Conservation (phyloP, 2,888 invertebrate genomes). For the Macrosiphum euphorbiae region DNA sequence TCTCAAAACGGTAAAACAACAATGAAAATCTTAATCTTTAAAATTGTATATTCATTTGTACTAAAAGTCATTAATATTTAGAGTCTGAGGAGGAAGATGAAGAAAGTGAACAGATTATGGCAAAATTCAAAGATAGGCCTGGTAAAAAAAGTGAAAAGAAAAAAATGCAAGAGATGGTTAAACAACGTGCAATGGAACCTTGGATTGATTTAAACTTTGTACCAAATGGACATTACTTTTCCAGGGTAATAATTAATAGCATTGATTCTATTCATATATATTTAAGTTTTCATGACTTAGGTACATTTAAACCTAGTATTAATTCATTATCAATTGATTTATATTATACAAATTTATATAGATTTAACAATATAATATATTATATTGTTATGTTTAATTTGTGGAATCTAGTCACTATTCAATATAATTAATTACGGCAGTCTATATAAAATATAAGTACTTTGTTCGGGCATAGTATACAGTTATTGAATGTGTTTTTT, state of each 20-base stretch:
- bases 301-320: no score
- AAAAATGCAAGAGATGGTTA: conserved; percentile 62
- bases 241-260: conserved; percentile 39
- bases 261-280: neutral
- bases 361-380: no score
- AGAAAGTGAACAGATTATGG: conserved; percentile 61
- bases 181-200: conserved; percentile 61
- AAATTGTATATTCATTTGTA: neutral
- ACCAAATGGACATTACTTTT: conserved; percentile 55
- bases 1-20: conserved; percentile 45
- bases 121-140: conserved; percentile 59
- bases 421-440: no score
- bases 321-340: no score
- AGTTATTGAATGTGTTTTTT: no score
- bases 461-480: no score
- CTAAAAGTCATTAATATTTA: conserved; percentile 4
- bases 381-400: no score
- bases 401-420: no score
- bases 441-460: no score
- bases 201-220: conserved; percentile 57
- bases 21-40: neutral
- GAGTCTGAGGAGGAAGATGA: conserved; percentile 53
- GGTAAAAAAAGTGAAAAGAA: conserved; percentile 61
- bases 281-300: neutral
- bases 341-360: no score